Evolutionary conservation across 2,888 invertebrate genomes (phyloP), one percentile per base, ranked within the genome.

Genomic region (Hetaerina titia): DNA sequence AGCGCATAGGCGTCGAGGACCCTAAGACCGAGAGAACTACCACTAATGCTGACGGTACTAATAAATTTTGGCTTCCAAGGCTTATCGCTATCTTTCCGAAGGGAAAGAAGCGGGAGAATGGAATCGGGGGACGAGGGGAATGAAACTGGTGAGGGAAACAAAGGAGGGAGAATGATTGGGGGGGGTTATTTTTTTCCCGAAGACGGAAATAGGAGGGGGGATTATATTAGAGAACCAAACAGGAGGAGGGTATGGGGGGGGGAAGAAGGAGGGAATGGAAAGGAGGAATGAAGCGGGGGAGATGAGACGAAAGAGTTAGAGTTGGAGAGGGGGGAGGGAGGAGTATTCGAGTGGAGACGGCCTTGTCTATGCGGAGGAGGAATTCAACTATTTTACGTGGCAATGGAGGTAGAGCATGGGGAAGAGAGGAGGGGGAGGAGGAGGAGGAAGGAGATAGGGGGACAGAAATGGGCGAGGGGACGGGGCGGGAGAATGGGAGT

Each of bases 291-390:
- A 60, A 17, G 60, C 13, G 60, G 60, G 60, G 17, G 60, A 60
- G 60, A 17, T 15, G 60, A 60, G 60, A 17, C 60, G 17, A 60
- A 60, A 7, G 69, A n/a, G 69, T 22, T n/a, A n/a, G n/a, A n/a
- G n/a, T 22, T 0, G 69, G 22, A 4, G 22, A 8, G 22, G n/a
- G 69, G n/a, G n/a, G 19, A 22, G n/a, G n/a, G 45, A 4, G 45
- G 45, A 45, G 45, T 45, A 45, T 45, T 45, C 45, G 45, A 45
- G 45, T 45, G 69, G 69, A n/a, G 69, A 6, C 69, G 69, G 69
- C 69, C 69, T 69, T 69, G 69, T 69, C 69, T 69, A 69, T 69
- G 69, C 69, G 69, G 69, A 69, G n/a, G 31, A 81, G 31, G 81
- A 81, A 81, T 81, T n/a, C 31, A 81, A 25, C 81, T 81, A 81